These are phyloP conservation scores for Chrysolina oricalcia DNA, from an alignment of 2,888 invertebrate genomes.

Conservation along the genomic window DNA sequence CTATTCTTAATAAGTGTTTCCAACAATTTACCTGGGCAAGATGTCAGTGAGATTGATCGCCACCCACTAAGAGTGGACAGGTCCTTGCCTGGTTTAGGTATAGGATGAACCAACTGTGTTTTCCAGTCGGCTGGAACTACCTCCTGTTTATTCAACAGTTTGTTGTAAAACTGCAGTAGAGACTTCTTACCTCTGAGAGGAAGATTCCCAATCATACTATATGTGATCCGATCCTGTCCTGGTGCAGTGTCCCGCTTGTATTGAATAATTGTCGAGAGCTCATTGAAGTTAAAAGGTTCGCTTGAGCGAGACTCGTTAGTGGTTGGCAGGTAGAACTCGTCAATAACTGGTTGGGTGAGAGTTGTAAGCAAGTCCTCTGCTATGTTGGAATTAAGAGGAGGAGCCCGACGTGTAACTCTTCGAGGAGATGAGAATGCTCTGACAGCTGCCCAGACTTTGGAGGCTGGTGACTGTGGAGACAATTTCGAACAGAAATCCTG, in stretches of 20 bases:
- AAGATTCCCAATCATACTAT: neutral
- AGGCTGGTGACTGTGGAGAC: no score
- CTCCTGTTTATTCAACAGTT: neutral
- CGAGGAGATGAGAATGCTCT: no score
- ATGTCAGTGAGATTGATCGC: slow-evolving; percentile 19
- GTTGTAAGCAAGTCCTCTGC: no score
- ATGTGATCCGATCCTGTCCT: neutral
- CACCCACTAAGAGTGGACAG: neutral
- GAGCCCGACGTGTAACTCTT: no score
- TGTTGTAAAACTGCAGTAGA: neutral
- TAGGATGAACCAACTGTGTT: neutral
- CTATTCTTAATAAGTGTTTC: slow-evolving; percentile 23
- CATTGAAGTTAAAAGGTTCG: neutral
- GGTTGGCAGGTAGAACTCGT: no score
- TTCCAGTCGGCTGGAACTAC: neutral
- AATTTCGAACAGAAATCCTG: no score
- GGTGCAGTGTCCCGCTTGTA: neutral
- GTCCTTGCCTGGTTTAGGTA: neutral
- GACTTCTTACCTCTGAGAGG: neutral
- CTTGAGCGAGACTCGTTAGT: no score
- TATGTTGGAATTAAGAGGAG: no score
- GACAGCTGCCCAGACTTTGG: no score
- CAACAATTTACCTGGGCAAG: slow-evolving; percentile 4
- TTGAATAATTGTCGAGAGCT: neutral
- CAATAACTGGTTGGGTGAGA: no score